phyloP scores from a whole-genome alignment of 2,113 vertebrate species.

The Sinosuthora webbiana region DNA sequence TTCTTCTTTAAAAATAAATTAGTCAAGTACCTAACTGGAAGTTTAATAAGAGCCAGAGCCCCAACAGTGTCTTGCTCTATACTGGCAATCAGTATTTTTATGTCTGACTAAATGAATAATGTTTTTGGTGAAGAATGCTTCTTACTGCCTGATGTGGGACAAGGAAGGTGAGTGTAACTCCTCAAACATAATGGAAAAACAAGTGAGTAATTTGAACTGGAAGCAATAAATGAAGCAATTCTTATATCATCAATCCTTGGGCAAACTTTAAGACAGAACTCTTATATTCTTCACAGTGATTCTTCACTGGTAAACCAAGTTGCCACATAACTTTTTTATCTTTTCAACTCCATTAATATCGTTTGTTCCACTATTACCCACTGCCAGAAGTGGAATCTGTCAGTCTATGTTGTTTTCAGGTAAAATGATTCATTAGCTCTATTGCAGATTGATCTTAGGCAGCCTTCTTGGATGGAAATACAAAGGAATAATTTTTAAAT shows the following conservation, averaged over 20 bases:
- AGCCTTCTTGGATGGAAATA: background rate
- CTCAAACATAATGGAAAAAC: background rate
- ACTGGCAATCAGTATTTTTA: background rate
- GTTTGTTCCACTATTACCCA: background rate
- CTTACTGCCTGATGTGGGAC: background rate
- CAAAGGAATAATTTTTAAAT: background rate
- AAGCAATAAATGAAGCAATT: background rate
- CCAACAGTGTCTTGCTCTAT: background rate
- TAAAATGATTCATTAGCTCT: background rate
- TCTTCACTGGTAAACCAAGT: background rate
- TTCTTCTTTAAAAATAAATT: background rate
- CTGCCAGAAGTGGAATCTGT: background rate
- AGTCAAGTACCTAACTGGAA: background rate
- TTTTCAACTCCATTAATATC: background rate
- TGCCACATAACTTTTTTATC: background rate
- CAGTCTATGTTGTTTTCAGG: background rate
- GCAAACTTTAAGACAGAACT: background rate
- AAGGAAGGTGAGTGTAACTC: background rate
- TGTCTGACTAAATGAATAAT: background rate
- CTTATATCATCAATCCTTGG: background rate
- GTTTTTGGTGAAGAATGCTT: background rate
- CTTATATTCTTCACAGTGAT: background rate
- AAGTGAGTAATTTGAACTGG: background rate
- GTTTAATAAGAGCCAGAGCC: conserved; percentile 21
- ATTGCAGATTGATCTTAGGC: background rate